Conservation (phyloP, 2,797 vertebrate species). For the Typhlichthys eigenmanni region DNA sequence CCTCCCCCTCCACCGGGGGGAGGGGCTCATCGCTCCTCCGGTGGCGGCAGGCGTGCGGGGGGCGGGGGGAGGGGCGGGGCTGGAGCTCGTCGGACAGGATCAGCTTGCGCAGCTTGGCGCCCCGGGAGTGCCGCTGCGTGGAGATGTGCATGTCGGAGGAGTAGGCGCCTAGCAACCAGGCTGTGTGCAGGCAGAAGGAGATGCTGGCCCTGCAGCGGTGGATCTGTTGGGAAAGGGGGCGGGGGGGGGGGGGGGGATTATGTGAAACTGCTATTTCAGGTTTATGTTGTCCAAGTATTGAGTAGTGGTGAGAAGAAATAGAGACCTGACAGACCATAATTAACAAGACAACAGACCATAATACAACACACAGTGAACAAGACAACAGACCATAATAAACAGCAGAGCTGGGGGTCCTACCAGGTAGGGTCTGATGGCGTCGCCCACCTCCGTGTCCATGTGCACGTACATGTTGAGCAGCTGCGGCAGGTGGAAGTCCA, state of each 20-base stretch:
- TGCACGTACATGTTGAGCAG: conserved; percentile 98
- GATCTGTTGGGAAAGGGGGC: conserved; percentile 34
- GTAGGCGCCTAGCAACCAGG: conserved; percentile 90
- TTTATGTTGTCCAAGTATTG: no score
- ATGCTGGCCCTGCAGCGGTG: conserved; percentile 91
- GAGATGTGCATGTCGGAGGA: conserved; percentile 98
- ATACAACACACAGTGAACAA: no score
- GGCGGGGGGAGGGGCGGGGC: conserved; percentile 48
- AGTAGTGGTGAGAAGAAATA: no score
- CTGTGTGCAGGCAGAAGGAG: conserved; percentile 90
- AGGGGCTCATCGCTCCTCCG: conserved; percentile 44
- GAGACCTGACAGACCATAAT: no score
- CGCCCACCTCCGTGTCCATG: conserved; percentile 95
- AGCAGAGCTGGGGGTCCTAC: conserved; percentile 61
- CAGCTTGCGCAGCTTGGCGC: conserved; percentile 90
- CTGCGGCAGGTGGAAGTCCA: conserved; percentile 95
- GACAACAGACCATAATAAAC: no score
- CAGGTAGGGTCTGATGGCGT: conserved; percentile 94
- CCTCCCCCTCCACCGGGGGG: conserved; percentile 51
- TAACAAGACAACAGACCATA: no score
- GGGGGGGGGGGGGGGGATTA: no score
- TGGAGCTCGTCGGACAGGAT: conserved; percentile 96
- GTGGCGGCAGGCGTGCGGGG: conserved; percentile 35
- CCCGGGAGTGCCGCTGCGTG: conserved; percentile 91
- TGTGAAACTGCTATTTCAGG: no score